phyloP scores from a whole-genome alignment of 2,113 vertebrate species.

The Cromileptes altivelis region DNA sequence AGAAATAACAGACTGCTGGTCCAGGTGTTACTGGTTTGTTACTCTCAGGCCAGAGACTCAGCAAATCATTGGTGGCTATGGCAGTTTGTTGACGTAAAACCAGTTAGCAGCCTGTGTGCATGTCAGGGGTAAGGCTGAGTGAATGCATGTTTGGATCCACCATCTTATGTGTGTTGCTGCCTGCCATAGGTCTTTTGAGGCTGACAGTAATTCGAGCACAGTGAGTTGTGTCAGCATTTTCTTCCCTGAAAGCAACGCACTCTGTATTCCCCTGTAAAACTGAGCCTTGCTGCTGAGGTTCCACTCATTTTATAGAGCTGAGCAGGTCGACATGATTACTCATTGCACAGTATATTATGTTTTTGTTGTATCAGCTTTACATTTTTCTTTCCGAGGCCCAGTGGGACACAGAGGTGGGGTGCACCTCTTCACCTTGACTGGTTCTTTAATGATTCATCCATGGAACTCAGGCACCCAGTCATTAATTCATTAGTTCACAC shows the following conservation, averaged over 20 bases:
- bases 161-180: constrained; percentile 26
- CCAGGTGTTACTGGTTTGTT: constrained; percentile 50
- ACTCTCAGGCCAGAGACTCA: constrained; percentile 7
- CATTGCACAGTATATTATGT: neutral
- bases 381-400: constrained; percentile 8
- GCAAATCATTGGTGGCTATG: neutral
- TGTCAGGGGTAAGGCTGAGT: neutral
- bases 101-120: neutral
- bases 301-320: constrained; percentile 25
- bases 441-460: constrained; percentile 78
- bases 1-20: constrained; percentile 37
- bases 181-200: constrained; percentile 32
- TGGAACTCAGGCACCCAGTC: constrained; percentile 69
- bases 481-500: constrained; percentile 78
- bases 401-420: constrained; percentile 23
- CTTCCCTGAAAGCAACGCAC: constrained; percentile 39
- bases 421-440: constrained; percentile 34
- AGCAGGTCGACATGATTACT: neutral
- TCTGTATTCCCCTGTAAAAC: constrained; percentile 56
- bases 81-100: neutral
- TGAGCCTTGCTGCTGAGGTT: constrained; percentile 37
- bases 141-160: constrained; percentile 12
- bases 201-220: constrained; percentile 47
- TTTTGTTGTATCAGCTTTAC: neutral
- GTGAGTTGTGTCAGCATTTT: constrained; percentile 58